phyloP scores from a whole-genome alignment of 1,140 invertebrate genomes.

The Monochamus saltuarius region DNA sequence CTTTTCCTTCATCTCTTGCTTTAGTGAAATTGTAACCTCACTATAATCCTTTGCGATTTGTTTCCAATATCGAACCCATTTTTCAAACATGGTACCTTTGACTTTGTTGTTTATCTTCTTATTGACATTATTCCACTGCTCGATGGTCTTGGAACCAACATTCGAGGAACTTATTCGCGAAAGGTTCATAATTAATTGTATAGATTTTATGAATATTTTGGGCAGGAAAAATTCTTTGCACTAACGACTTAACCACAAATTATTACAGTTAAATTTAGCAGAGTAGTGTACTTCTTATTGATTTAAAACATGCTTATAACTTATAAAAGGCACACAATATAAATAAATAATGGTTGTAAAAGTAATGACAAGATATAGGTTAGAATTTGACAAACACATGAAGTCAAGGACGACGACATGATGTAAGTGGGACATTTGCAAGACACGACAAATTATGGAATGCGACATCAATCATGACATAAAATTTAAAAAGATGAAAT shows the following conservation, averaged over 20 bases:
- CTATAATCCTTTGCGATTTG: conserved; percentile 61
- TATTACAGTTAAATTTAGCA: too few species aligned
- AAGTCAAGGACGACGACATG: too few species aligned
- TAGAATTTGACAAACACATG: too few species aligned
- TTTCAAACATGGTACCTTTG: conserved; percentile 65
- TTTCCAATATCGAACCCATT: conserved; percentile 65
- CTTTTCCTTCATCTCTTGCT: conserved; percentile 58
- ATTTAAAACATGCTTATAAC: too few species aligned
- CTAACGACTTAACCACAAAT: not conserved
- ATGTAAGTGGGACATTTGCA: too few species aligned
- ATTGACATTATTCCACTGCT: conserved; percentile 25
- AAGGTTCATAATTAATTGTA: conserved; percentile 5
- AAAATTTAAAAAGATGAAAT: too few species aligned
- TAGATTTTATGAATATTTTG: not conserved
- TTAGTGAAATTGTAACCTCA: conserved; percentile 59
- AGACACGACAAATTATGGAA: too few species aligned
- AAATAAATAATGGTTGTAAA: too few species aligned
- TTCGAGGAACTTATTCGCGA: conserved; percentile 11
- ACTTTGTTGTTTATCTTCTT: conserved; percentile 37
- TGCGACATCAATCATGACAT: too few species aligned
- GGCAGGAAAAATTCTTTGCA: not conserved
- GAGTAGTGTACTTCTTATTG: too few species aligned
- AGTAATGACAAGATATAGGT: too few species aligned
- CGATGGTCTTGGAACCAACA: conserved; percentile 8
- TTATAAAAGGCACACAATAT: too few species aligned